Base-by-base conservation (phyloP, 2,113 vertebrate genomes). In the Poeciliopsis turrubarensis region DNA sequence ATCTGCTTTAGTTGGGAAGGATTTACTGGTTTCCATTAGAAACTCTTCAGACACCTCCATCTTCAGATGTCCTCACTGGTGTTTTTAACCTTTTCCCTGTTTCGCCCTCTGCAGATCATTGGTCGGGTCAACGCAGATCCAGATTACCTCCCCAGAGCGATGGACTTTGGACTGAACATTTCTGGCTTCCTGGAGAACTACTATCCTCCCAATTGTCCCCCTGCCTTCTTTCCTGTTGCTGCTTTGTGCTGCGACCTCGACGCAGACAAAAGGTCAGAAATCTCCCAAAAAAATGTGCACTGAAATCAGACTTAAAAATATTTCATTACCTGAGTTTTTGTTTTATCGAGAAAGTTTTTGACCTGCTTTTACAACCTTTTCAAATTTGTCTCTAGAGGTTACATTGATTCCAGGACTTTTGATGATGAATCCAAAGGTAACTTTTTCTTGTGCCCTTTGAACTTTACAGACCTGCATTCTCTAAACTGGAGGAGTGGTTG, bases 51-150 rank as follows among this genome's bases (percentile, higher is more conserved):
- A 30, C 47, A 41, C 63, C 69, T 76, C 30, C 0, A 29, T 71
- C 34, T 70, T 64, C 68, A 68, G 75, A 71, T 77, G 51, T 4
- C 60, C 60, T 67, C 25, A 27, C 26, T 82, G 64, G 15, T 32
- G 31, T 62, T 54, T 64, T 65, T 70, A 22, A 51, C 37, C 65
- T 12, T 54, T 64, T 72, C 14, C 65, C 51, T 65, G 2, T 69
- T 60, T 63, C 54, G 5, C 17, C 37, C n/a, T 61, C 34, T 60
- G 5, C 88, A 99, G 97, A 97, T 99, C 83, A 99, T 99, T 0
- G 98, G 98, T 61, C 94, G 97, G 64, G 98, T 99, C 80, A 99
- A 96, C 0, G 98, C 98, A 0, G 98, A 99, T 92, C 98, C 98
- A 0, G 98, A 99, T 91, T 99, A 97, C 92, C 94, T 99, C 83